Evolutionary conservation across 2,888 invertebrate species (phyloP).

Genomic region (Phlogophora meticulosa): DNA sequence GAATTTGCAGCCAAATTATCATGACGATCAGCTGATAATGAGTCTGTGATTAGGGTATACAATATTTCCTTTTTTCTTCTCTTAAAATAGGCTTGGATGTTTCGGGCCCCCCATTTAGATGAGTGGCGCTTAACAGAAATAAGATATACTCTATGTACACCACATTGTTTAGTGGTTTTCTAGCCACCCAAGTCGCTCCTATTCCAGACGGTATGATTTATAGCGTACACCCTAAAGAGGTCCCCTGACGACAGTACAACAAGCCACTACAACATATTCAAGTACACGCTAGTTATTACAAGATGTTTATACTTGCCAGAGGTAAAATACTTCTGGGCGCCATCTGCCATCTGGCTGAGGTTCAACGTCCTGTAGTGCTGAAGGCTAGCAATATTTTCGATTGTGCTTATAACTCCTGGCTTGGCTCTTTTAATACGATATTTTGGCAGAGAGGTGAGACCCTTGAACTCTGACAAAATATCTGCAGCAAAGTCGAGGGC

Average conservation of each 20-base stretch:
- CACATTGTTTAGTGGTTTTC: no score
- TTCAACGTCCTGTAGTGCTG: slow-evolving; percentile 71
- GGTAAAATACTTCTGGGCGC: slow-evolving; percentile 68
- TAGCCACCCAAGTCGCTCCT: background rate
- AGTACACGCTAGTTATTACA: slow-evolving; percentile 34
- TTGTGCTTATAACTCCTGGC: slow-evolving; percentile 43
- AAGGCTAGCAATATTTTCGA: slow-evolving; percentile 55
- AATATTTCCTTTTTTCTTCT: background rate
- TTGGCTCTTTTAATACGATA: background rate
- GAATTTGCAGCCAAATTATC: background rate
- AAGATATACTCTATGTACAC: background rate
- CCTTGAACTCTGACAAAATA: no score
- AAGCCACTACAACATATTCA: slow-evolving; percentile 18
- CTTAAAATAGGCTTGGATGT: no score
- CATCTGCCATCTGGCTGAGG: slow-evolving; percentile 74
- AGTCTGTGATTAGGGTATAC: background rate
- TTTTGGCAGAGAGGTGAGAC: background rate
- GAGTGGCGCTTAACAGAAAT: background rate
- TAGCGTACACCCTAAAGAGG: slow-evolving; percentile 30
- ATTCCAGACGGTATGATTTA: slow-evolving; percentile 9
- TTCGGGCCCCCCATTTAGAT: no score
- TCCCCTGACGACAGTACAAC: slow-evolving; percentile 30
- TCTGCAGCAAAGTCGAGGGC: background rate
- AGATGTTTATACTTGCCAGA: slow-evolving; percentile 58
- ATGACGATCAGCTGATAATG: background rate